Evolutionary conservation across 2,888 invertebrate species (phyloP).

Genomic region (Hermaeophaga mercurialis): DNA sequence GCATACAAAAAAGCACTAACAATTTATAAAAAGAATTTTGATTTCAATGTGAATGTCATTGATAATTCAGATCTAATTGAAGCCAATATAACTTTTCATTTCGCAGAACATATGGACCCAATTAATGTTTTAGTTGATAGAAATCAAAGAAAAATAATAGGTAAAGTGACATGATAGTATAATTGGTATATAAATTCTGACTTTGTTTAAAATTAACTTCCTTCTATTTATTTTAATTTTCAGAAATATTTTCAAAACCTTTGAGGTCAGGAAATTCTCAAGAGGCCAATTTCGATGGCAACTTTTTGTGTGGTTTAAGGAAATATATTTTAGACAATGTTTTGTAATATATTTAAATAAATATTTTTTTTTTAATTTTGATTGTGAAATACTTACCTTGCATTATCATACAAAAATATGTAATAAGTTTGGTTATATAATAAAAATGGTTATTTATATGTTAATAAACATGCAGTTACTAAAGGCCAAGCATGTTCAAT

Average conservation of each 20-base stretch:
- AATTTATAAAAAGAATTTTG: constrained; percentile 17
- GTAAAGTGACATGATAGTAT: too few species aligned
- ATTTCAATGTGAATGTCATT: constrained; percentile 16
- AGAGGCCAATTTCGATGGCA: neutral
- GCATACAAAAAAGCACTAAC: constrained; percentile 2
- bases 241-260: neutral
- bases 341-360: too few species aligned
- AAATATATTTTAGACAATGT: neutral
- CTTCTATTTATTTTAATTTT: too few species aligned
- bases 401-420: too few species aligned
- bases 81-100: constrained; percentile 25
- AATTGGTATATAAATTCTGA: too few species aligned
- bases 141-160: constrained; percentile 25
- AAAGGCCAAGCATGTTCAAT: too few species aligned
- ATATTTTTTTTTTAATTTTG: too few species aligned
- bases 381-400: too few species aligned
- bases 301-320: constrained; percentile 5
- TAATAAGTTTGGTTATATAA: too few species aligned
- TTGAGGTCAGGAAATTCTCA: neutral
- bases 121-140: constrained; percentile 26
- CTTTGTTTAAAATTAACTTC: too few species aligned
- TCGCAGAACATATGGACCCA: constrained; percentile 8
- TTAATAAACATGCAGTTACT: too few species aligned
- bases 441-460: too few species aligned
- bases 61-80: constrained; percentile 7